Evolutionary conservation across 2,113 vertebrate genomes (phyloP).

Genomic region (rat (Rattus norvegicus)): DNA sequence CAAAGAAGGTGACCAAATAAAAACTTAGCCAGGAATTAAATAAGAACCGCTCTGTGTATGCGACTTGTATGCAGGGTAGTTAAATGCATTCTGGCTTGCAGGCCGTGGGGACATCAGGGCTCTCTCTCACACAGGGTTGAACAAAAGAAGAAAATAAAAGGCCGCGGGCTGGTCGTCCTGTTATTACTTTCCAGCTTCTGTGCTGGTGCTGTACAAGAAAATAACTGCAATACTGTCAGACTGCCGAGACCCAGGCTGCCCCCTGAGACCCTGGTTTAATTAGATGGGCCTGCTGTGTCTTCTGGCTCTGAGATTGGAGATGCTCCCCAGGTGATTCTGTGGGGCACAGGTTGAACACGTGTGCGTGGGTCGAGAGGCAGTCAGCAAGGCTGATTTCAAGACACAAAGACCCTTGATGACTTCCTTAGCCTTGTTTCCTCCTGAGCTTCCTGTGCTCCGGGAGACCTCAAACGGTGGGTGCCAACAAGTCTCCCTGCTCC

Average conservation of each 20-base stretch:
- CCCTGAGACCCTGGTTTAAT: conserved; percentile 16
- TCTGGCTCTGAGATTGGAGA: background rate
- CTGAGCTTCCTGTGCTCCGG: conserved; percentile 54
- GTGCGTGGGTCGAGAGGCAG: background rate
- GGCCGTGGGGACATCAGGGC: background rate
- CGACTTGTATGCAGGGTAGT: background rate
- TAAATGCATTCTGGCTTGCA: background rate
- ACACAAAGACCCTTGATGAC: conserved; percentile 16
- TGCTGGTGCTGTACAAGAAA: background rate
- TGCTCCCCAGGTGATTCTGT: background rate
- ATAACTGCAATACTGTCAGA: conserved; percentile 17
- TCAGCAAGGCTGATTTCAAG: background rate
- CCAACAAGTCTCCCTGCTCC: conserved; percentile 3
- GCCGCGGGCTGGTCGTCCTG: rapidly evolving
- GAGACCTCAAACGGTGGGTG: conserved; percentile 23
- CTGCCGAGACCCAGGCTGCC: background rate
- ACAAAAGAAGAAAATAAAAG: background rate
- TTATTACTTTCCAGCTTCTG: background rate
- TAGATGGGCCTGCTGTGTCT: background rate
- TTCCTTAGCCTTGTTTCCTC: conserved; percentile 28
- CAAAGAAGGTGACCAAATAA: conserved; percentile 66
- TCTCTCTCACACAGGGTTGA: background rate
- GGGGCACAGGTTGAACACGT: background rate
- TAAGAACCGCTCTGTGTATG: conserved; percentile 8
- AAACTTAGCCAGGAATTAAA: conserved; percentile 59